Base-by-base conservation (phyloP, 92 coral and sea anemone genomes). In the Nematostella vectensis region DNA sequence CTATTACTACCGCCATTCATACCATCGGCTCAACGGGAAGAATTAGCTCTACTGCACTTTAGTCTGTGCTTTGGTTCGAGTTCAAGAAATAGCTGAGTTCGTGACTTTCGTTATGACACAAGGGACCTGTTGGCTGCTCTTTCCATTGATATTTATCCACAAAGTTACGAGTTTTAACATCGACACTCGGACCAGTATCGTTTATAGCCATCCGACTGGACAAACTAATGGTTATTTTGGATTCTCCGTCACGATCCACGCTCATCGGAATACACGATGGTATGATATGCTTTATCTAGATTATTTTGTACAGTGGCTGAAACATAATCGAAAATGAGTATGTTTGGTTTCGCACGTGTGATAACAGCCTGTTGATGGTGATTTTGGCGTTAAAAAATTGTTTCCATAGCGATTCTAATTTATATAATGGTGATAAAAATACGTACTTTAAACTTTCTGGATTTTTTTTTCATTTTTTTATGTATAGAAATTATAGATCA, bases 211-310 rank as follows among this genome's bases (percentile, higher is more conserved):
- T 20, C 85, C 85, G 4, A 15, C 3, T 3, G 8, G 15, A n/a
- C 21, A 47, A 17, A 11, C 27, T 1, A 57, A 57, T 23, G 50
- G 51, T 36, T 65, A 64, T 40, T 78, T 78, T 65, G 85, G 85
- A 18, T 78, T 52, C 27, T 64, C 85, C 0, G 75, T 78, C 0
- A 70, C 79, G 3, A 60, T 78, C 28, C 79, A 78, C 64, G 59
- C 68, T 11, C 28, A 31, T 29, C 12, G 43, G 1, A 28, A 38
- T 12, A 47, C 1, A 21, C 30, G 40, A 62, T 78, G 85, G 85
- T 78, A 71, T 23, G 85, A 50, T 25, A 47, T 33, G 42, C 8
- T 30, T 12, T 49, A 30, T 50, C 15, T 25, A 27, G 9, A 15
- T 36, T 15, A 36, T 8, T 36, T 36, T n/a, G n/a, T n/a, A n/a